Conservation (phyloP, 2,797 vertebrate genomes). For the Sebastes diaconus region DNA sequence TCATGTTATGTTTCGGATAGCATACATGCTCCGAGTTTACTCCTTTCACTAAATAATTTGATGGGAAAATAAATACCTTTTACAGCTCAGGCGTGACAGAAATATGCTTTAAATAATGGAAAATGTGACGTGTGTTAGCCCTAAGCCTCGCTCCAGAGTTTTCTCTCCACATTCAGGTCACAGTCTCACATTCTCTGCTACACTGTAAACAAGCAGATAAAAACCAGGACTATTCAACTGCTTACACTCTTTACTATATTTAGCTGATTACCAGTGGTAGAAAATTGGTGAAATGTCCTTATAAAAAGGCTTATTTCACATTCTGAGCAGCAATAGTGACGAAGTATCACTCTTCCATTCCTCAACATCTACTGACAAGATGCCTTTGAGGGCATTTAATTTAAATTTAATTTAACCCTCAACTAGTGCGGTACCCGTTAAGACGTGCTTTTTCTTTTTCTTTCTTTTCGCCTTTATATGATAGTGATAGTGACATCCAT, state of each 20-base stretch:
- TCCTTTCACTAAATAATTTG: constrained; percentile 1
- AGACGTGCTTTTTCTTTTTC: too few species aligned
- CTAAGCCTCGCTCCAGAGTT: constrained; percentile 48
- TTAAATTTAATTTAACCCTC: not conserved
- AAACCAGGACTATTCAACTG: constrained; percentile 1
- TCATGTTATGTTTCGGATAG: not conserved
- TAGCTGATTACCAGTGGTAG: not conserved
- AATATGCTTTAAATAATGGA: constrained; percentile 67
- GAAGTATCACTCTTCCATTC: not conserved
- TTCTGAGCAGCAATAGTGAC: not conserved
- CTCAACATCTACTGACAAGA: not conserved
- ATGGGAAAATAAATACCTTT: constrained; percentile 47
- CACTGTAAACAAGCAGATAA: constrained; percentile 33
- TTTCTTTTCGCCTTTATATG: too few species aligned
- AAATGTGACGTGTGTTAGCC: constrained; percentile 60
- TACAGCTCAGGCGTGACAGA: constrained; percentile 42
- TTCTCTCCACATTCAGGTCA: constrained; percentile 58
- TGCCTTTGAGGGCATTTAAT: not conserved
- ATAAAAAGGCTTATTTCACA: not conserved
- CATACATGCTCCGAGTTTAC: not conserved
- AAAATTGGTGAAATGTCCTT: not conserved
- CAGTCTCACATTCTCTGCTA: constrained; percentile 27
- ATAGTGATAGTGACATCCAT: too few species aligned
- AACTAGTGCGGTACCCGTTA: not conserved
- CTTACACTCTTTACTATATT: not conserved